These are phyloP conservation scores for Hoplodrina blanda DNA, from an alignment of 2,888 invertebrate species.

Conservation along the genomic window DNA sequence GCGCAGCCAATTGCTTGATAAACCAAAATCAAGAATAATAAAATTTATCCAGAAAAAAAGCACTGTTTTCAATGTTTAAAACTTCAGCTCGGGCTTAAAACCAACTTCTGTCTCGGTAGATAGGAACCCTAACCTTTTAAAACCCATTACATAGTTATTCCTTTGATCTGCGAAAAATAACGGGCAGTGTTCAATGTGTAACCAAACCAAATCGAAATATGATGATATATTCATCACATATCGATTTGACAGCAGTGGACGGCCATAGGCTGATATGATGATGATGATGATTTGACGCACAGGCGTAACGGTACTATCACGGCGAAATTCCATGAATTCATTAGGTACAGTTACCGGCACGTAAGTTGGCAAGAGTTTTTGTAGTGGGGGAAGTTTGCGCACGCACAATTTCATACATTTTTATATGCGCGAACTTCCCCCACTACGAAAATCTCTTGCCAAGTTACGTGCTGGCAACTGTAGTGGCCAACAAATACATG, in stretches of 20 bases:
- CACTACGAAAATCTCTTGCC: no score
- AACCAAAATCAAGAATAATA: no score
- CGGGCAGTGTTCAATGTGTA: slow-evolving; percentile 11
- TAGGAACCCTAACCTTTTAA: not conserved
- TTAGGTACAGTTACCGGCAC: no score
- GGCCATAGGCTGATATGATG: no score
- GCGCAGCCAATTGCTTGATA: not conserved
- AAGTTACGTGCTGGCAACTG: no score
- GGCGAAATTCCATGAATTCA: slow-evolving; percentile 30
- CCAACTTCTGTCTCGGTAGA: not conserved
- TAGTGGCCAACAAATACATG: slow-evolving; percentile 1
- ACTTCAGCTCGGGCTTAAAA: not conserved
- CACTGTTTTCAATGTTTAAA: no score
- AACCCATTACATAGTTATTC: slow-evolving; percentile 1
- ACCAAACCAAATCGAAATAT: slow-evolving; percentile 39
- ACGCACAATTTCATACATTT: no score
- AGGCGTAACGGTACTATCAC: slow-evolving; percentile 14
- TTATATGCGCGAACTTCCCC: no score
- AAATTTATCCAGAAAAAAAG: no score
- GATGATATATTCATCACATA: slow-evolving; percentile 4
- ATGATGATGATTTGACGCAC: not conserved
- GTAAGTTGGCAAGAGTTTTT: no score
- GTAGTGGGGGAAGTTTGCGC: no score
- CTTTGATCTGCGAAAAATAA: slow-evolving; percentile 17
- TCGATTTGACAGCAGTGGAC: no score